Evolutionary conservation across 30 jellyfish, hydroid and myxozoan species (phyloP).

Genomic region (Aurelia aurita): DNA sequence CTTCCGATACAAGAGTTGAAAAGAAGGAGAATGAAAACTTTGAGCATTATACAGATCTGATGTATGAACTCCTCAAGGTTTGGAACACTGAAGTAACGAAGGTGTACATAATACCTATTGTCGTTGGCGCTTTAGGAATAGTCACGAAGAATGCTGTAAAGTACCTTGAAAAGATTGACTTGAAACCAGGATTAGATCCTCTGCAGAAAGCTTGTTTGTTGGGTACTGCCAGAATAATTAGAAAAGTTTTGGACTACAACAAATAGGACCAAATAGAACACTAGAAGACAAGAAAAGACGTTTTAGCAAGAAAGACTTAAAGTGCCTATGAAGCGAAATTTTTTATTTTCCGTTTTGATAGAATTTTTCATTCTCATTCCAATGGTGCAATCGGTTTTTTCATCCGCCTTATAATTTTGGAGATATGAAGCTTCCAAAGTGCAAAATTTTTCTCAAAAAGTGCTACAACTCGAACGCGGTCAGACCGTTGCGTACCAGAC

Average conservation of each 20-base stretch:
- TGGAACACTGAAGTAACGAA: slow-evolving; percentile 52
- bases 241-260: slow-evolving; percentile 49
- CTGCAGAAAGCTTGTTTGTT: slow-evolving; percentile 57
- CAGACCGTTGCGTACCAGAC: no score
- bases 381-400: no score
- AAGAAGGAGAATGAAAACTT: slow-evolving; percentile 46
- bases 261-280: no score
- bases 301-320: no score
- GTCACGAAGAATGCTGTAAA: slow-evolving; percentile 56
- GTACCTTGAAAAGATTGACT: slow-evolving; percentile 47
- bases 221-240: slow-evolving; percentile 60
- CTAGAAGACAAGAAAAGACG: no score
- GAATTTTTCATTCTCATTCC: no score
- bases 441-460: no score
- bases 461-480: no score
- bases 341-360: no score
- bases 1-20: slow-evolving; percentile 50
- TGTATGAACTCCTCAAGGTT: slow-evolving; percentile 46
- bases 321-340: no score
- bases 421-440: no score
- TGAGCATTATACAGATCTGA: slow-evolving; percentile 54
- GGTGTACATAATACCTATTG: slow-evolving; percentile 50
- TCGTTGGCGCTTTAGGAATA: slow-evolving; percentile 61
- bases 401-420: no score
- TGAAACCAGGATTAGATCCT: slow-evolving; percentile 60